Base-by-base conservation (phyloP, 2,113 vertebrate genomes). In the Phrynosoma blainvillii region DNA sequence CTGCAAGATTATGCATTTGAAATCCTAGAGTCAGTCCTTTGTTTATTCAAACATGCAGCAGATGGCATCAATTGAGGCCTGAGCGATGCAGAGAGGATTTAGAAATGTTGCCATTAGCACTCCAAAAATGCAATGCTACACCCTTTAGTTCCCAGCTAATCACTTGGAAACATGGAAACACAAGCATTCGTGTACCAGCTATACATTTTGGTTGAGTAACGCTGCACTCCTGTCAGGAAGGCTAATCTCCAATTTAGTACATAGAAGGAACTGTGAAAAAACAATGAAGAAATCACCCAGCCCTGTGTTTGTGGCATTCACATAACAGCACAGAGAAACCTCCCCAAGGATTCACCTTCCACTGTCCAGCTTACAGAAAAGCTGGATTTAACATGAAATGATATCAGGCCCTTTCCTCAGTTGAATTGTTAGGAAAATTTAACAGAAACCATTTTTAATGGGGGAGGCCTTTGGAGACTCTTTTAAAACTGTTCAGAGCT, bases 61-160 rank as follows among this genome's bases (percentile, higher is more conserved):
- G 52, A 81, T 21, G n/a, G 10, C 70, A 82, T n/a, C 73, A 66
- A 82, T 18, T 3, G 27, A 42, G 27, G 54, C 71, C 84, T 75
- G 79, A 65, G 27, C 12, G 82, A 62, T 65, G 54, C 79, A 87
- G 79, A 52, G 70, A n/a, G 68, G 79, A 62, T 87, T 87, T 82
- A 27, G 42, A 75, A 82, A 82, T 8, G 20, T 47, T 42, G 59
- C 21, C 27, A 30, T 21, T 76, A 70, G 70, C 36, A 75, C 27
- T 65, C 71, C 11, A 62, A 25, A 65, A 82, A 87, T 66, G 56
- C 79, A 87, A 75, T 32, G 40, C 40, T 76, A 18, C 30, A 30
- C 27, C 36, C 13, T 75, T 87, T 13, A 54, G 59, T 87, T 87
- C 56, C 62, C 54, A 87, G 54, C 86, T 56, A 62, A 75, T 75